Evolutionary conservation across 1,140 invertebrate genomes (phyloP).

Genomic region (Rhyacophila brunnea): DNA sequence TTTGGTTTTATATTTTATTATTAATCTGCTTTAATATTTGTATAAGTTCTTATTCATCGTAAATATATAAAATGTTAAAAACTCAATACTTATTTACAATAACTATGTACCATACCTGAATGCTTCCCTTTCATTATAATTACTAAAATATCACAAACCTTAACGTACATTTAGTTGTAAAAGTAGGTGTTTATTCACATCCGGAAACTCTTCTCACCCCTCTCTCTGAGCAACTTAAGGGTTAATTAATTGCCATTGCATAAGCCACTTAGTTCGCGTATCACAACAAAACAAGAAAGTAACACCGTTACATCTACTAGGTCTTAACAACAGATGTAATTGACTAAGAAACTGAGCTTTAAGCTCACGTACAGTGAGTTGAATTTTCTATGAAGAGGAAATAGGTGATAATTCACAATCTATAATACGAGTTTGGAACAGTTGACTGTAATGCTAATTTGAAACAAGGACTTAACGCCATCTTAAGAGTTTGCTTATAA

Average conservation of each 20-base stretch:
- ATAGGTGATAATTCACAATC: not conserved
- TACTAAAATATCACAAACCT: no score
- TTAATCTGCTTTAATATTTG: no score
- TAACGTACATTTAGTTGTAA: no score
- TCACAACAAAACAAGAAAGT: slow-evolving; percentile 32
- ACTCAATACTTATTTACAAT: no score
- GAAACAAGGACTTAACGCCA: slow-evolving; percentile 14
- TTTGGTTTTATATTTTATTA: no score
- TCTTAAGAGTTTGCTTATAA: slow-evolving; percentile 4
- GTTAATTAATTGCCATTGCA: slow-evolving; percentile 35
- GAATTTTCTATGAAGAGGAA: not conserved
- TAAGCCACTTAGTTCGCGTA: slow-evolving; percentile 34
- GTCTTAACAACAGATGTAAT: slow-evolving; percentile 6
- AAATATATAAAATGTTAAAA: no score
- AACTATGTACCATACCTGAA: no score
- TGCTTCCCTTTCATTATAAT: no score
- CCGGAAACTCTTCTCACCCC: slow-evolving; percentile 17
- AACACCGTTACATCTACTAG: not conserved
- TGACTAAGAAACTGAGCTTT: not conserved
- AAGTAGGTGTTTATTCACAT: not conserved
- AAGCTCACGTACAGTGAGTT: not conserved
- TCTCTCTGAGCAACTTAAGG: slow-evolving; percentile 16
- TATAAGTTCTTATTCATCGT: no score
- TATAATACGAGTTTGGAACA: no score
- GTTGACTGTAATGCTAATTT: slow-evolving; percentile 17